Evolutionary conservation across 2,113 vertebrate species (phyloP).

Genomic region (Nansenia antarctica): DNA sequence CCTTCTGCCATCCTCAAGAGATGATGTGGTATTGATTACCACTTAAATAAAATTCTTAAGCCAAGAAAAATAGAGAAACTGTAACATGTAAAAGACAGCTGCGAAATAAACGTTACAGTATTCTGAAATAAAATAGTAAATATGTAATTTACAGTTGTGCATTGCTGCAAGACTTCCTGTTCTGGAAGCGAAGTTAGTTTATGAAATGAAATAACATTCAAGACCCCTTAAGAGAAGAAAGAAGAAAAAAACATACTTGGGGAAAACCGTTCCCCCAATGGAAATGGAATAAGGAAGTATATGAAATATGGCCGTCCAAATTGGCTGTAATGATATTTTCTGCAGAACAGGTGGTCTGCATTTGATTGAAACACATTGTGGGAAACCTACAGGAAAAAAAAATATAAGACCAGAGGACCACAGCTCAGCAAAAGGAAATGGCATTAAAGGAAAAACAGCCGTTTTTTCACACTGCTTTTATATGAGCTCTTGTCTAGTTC

Average conservation of each 20-base stretch:
- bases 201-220: constrained; percentile 57
- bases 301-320: constrained; percentile 74
- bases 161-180: constrained; percentile 41
- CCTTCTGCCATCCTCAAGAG: not conserved
- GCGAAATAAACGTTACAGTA: not conserved
- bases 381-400: constrained; percentile 60
- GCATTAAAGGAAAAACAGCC: constrained; percentile 33
- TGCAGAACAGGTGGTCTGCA: constrained; percentile 66
- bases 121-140: constrained; percentile 49
- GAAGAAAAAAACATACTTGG: constrained; percentile 37
- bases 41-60: not conserved
- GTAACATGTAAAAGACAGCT: not conserved
- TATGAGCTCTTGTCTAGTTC: too few relatives aligned
- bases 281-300: constrained; percentile 53
- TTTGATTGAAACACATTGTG: constrained; percentile 68
- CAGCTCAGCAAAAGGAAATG: constrained; percentile 43
- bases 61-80: not conserved
- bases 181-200: constrained; percentile 53
- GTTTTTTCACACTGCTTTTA: constrained; percentile 29
- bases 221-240: constrained; percentile 55
- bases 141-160: constrained; percentile 56
- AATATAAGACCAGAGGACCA: constrained; percentile 57
- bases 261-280: constrained; percentile 53
- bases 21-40: not conserved
- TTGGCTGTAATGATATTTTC: constrained; percentile 73